Evolutionary conservation across 1,140 invertebrate genomes (phyloP).

Genomic region (Drosophila nikananu): DNA sequence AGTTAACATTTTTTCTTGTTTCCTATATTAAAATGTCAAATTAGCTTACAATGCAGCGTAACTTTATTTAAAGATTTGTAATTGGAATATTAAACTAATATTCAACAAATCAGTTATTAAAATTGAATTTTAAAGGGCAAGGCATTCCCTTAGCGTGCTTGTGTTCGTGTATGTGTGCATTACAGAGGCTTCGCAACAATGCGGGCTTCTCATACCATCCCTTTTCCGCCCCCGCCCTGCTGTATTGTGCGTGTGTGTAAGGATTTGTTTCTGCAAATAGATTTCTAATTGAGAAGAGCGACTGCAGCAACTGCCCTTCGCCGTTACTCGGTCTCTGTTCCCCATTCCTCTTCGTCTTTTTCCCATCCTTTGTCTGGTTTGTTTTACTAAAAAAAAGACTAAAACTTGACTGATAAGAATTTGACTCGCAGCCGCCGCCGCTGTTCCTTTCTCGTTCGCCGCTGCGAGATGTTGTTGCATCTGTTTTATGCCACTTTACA

Average conservation of each 20-base stretch:
- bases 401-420: slow-evolving; percentile 72
- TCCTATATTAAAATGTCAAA: slow-evolving; percentile 1
- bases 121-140: slow-evolving; percentile 8
- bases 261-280: slow-evolving; percentile 47
- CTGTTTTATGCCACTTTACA: slow-evolving; percentile 65
- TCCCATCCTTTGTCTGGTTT: slow-evolving; percentile 32
- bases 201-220: slow-evolving; percentile 35
- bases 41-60: not conserved
- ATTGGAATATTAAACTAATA: not conserved
- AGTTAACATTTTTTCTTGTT: slow-evolving; percentile 13
- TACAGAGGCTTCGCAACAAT: slow-evolving; percentile 45
- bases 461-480: slow-evolving; percentile 52
- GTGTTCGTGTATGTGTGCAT: slow-evolving; percentile 19
- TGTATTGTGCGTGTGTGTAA: not conserved
- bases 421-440: slow-evolving; percentile 16
- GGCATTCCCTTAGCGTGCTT: slow-evolving; percentile 17
- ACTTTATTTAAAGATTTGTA: not conserved
- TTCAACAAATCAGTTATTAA: not conserved
- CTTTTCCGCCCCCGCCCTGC: not conserved
- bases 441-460: slow-evolving; percentile 15
- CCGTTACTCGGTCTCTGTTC: not conserved
- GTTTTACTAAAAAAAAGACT: slow-evolving; percentile 9
- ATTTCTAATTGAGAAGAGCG: slow-evolving; percentile 47
- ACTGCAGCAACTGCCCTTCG: slow-evolving; percentile 1
- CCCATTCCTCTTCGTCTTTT: not conserved